Percentiles rank a stretch among this genome's conserved stretches.
phyloP scores from a whole-genome alignment of 2,888 invertebrate species.

The Philopedon plagiatum region DNA sequence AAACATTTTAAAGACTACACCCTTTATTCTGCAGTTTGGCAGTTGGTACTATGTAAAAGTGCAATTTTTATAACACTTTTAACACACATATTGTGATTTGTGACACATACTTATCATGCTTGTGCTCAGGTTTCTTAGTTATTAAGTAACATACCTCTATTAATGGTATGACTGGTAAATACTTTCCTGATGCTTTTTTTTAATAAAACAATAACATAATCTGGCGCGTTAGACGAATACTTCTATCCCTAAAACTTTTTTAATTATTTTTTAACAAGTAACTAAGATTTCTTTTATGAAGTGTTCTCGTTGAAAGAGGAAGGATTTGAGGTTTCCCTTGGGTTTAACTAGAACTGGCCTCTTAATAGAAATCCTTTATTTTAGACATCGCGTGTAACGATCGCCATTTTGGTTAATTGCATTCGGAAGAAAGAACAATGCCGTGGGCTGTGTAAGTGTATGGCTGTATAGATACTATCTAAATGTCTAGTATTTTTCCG shows the following conservation, averaged over 20 bases:
- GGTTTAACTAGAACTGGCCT: constrained; percentile 53
- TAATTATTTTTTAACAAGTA: constrained; percentile 7
- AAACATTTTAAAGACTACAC: too few relatives aligned
- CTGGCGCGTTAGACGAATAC: neutral
- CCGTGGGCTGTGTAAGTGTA: constrained; percentile 47
- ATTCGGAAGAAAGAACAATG: constrained; percentile 57
- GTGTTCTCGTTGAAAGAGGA: constrained; percentile 33
- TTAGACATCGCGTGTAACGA: constrained; percentile 63
- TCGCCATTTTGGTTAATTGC: constrained; percentile 64
- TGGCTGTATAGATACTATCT: constrained; percentile 22
- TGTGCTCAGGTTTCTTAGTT: too few relatives aligned
- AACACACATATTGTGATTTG: too few relatives aligned
- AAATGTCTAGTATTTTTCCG: constrained; percentile 19
- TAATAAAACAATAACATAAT: neutral
- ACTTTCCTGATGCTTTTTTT: too few relatives aligned
- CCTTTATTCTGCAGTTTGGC: too few relatives aligned
- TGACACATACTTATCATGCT: too few relatives aligned
- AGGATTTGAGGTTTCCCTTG: constrained; percentile 47
- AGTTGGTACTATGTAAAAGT: too few relatives aligned
- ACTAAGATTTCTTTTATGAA: constrained; percentile 45
- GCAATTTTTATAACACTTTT: too few relatives aligned
- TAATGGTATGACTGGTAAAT: too few relatives aligned
- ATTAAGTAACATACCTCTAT: too few relatives aligned
- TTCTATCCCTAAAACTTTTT: neutral
- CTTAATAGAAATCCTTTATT: constrained; percentile 64